Evolutionary conservation across 2,113 vertebrate species (phyloP), one percentile per base, ranked within the genome.

Genomic region (Serinus canaria): DNA sequence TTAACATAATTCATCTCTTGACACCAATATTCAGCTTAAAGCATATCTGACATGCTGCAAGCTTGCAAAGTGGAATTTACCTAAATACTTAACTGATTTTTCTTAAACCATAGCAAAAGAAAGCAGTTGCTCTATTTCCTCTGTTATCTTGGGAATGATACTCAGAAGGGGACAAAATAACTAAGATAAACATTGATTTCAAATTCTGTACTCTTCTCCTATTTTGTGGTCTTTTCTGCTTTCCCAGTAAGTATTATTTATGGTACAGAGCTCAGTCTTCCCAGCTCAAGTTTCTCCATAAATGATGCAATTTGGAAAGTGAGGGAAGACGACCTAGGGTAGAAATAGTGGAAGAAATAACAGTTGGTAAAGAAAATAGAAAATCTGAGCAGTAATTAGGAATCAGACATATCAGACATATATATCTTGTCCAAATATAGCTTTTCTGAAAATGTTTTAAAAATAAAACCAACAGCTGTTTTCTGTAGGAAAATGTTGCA

Each of bases 291-390:
- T 53, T 90, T 75, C 49, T 55, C 39, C 10, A 43, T 55, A 95
- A 70, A 35, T 43, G 2, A 18, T 62, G 12, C 16, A 5, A 41
- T 39, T 88, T 79, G 24, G 35, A 39, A 75, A 47, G 14, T 22
- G 11, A 46, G n/a, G 7, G 20, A 50, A 72, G 11, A 2, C 0
- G 1, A 35, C 39, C 12, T 63, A 66, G 8, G 7, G 24, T 83
- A 50, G 15, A 64, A 90, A n/a, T 46, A 62, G 14, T 1, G 2
- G 58, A 72, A 49, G 53, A 79, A 88, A 64, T 35, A 79, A 17
- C 10, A 55, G 30, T 56, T 83, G 44, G 3, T 66, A 77, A 31
- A 3, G 7, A 64, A 73, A 91, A 70, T 22, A 19, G 11, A 62
- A 81, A 91, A 62, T 30, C 7, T 67, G 33, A 64, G 11, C 21